These are phyloP conservation scores for Poecilia picta DNA, from an alignment of 2,797 vertebrate species.

Conservation along the genomic window DNA sequence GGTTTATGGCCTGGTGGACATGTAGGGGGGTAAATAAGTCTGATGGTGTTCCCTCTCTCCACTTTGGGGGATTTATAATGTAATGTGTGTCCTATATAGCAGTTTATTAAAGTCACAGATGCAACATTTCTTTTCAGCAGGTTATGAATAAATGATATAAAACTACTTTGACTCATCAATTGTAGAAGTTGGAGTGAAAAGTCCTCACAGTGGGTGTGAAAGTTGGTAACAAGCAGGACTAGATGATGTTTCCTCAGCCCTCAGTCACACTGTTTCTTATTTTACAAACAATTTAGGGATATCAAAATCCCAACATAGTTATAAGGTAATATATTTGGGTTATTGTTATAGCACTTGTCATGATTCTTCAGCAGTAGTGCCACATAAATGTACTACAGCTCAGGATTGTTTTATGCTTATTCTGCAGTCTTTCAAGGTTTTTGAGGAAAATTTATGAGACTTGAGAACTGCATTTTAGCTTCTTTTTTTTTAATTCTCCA, in stretches of 20 bases:
- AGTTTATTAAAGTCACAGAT: background rate
- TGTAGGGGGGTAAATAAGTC: background rate
- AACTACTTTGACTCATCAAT: background rate
- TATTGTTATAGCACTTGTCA: too few species aligned
- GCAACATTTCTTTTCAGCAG: background rate
- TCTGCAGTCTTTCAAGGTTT: background rate
- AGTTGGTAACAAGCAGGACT: background rate
- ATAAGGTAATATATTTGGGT: too few species aligned
- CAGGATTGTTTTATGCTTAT: too few species aligned
- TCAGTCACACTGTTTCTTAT: background rate
- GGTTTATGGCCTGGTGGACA: background rate
- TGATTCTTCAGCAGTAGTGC: too few species aligned
- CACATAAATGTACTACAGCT: too few species aligned
- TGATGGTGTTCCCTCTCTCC: background rate
- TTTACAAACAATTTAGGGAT: background rate
- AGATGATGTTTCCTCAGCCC: background rate
- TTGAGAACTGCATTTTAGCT: conserved; percentile 22
- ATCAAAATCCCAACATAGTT: background rate
- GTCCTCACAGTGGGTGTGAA: background rate
- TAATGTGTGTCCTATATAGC: background rate
- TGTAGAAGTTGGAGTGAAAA: background rate
- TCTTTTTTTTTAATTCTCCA: background rate
- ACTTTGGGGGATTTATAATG: background rate
- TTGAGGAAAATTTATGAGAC: conserved; percentile 11
- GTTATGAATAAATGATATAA: background rate